A percentile compares a stretch with the other conserved stretches of the same genome.
These are phyloP conservation scores for Sclerodermus sp. DNA, from an alignment of 2,888 invertebrate species.

Conservation along the genomic window DNA sequence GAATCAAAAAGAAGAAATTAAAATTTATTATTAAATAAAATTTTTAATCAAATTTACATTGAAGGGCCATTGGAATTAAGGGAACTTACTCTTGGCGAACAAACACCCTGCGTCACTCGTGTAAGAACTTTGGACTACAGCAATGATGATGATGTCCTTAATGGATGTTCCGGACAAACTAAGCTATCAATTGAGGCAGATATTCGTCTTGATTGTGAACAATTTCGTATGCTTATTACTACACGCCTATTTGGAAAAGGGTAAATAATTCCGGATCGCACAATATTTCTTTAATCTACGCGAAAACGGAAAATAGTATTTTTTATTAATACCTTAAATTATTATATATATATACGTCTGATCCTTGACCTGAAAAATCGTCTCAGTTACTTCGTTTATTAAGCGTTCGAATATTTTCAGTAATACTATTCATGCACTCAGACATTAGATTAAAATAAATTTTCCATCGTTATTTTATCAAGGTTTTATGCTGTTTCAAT, in stretches of 20 bases:
- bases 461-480: no score
- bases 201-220: slow-evolving; percentile 58
- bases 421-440: no score
- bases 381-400: no score
- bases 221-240: slow-evolving; percentile 60
- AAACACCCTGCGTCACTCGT: slow-evolving; percentile 49
- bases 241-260: slow-evolving; percentile 57
- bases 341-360: no score
- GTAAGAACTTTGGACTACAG: slow-evolving; percentile 46
- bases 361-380: no score
- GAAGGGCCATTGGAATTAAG: slow-evolving; percentile 58
- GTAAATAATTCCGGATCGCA: slow-evolving; percentile 33
- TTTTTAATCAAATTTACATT: slow-evolving; percentile 3
- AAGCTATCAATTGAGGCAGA: slow-evolving; percentile 59
- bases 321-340: no score
- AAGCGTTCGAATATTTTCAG: no score
- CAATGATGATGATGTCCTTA: slow-evolving; percentile 34
- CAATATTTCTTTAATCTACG: no score
- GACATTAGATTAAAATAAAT: no score
- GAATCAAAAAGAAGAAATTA: no score
- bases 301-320: no score
- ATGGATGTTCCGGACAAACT: slow-evolving; percentile 33
- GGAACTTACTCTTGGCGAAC: slow-evolving; percentile 58
- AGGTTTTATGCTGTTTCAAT: no score
- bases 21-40: neutral